Evolutionary conservation across 1,140 invertebrate species (phyloP), one percentile per base, ranked within the genome.

Genomic region (Portunus trituberculatus): DNA sequence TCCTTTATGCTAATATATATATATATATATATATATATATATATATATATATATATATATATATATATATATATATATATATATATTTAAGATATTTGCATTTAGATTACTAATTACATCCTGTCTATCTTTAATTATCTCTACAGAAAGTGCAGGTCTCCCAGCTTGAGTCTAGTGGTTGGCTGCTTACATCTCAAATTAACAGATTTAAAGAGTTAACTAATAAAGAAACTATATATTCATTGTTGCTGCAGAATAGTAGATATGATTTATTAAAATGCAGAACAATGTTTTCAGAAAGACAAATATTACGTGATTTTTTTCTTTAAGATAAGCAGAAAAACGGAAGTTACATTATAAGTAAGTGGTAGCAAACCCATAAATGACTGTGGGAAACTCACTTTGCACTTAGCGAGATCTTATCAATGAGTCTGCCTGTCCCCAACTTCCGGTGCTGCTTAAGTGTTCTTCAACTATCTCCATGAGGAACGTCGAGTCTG

Each of bases 11-110:
- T 39, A 39, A 89, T 89, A 2, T 32, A 89, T 89, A 6, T 89
- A 31, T 45, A 31, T 45, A 89, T 31, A 89, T 89, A 8, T 32
- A 89, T 89, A 6, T 89, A 31, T 45, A 31, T 45, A 89, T 31
- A 89, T 89, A 88, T 32, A 89, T 89, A 6, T 89, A 31, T 45
- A 31, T 45, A 89, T 31, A 89, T 89, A 31, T 32, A 89, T 89
- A 6, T 89, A 31, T 45, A 31, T 45, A 89, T 31, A 89, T 89
- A n/a, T n/a, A n/a, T 32, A 89, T 89, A 6, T 89, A 31, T 45
- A 31, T 45, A 89, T 31, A 89, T 89, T 14, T 29, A 89, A n/a
- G 20, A n/a, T 0, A 8, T 82, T 20, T 25, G 28, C 20, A 82
- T 25, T 0, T 28, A 82, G 76, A 25, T 20, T 28, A 1, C 8